phyloP scores from a whole-genome alignment of 2,888 invertebrate genomes.

The Cabera pusaria region DNA sequence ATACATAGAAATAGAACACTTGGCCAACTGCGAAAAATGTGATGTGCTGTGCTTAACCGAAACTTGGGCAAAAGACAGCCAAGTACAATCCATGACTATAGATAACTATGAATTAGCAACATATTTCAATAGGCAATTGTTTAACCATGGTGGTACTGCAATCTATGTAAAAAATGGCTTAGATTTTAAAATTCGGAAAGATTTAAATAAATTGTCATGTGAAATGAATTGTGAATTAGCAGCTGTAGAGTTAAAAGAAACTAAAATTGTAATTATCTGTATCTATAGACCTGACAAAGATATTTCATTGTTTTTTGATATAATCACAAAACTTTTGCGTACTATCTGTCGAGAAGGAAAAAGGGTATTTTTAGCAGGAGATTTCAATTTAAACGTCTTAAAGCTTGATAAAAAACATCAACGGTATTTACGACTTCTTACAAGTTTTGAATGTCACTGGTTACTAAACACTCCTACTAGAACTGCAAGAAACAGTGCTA shows the following conservation, averaged over 20 bases:
- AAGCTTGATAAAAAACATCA: background rate
- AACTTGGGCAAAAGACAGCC: slow-evolving; percentile 4
- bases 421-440: background rate
- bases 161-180: slow-evolving; percentile 1
- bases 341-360: slow-evolving; percentile 1
- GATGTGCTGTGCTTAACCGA: slow-evolving; percentile 2
- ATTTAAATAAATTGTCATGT: background rate
- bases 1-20: slow-evolving; percentile 1
- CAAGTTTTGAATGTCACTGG: background rate
- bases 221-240: slow-evolving; percentile 4
- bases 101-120: slow-evolving; percentile 3
- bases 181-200: background rate
- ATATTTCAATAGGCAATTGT: too few relatives aligned
- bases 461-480: background rate
- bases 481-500: background rate
- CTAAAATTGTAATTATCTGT: background rate
- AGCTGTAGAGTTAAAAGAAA: background rate
- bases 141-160: slow-evolving; percentile 2
- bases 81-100: background rate
- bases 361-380: background rate
- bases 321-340: background rate
- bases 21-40: background rate
- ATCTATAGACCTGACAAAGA: slow-evolving; percentile 3
- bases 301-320: slow-evolving; percentile 2
- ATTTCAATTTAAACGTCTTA: too few relatives aligned